Evolutionary conservation across 2,113 vertebrate genomes (phyloP), one percentile per base, ranked within the genome.

Genomic region (Lucifuga dentata): DNA sequence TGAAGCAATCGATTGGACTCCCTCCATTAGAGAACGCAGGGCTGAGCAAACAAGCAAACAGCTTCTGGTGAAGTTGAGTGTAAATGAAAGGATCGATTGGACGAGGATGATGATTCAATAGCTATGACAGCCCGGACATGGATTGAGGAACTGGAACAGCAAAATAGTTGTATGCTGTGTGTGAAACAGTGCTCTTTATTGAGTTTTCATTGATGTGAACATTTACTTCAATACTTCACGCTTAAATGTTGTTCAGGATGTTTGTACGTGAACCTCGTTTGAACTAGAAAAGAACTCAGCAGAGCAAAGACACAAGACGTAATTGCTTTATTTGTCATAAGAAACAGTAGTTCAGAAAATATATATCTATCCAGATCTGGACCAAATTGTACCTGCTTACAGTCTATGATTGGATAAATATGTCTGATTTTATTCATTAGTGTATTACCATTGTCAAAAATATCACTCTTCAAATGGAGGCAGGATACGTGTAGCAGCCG

Each of bases 21-120:
- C 10, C 44, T 52, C 7, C 23, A 26, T 45, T 11, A 33, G 26
- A 33, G 0, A 3, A 23, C 4, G 40, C 45, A 11, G 43, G 44
- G 24, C 19, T 52, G 50, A 46, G 16, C 26, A 26, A 44, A 49
- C 1, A 36, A 6, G 45, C 9, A 38, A 52, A 73, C 46, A 10
- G 17, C 35, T 35, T 26, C 38, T 0, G 1, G 24, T 10, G 63
- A 53, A 60, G 63, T 38, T 33, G 36, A 62, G 23, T 19, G 44
- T 23, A 65, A 52, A 11, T 17, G 8, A 44, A 29, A 6, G 9
- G 57, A 68, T 76, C 40, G 9, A 59, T 72, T 4, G 15, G 11
- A 21, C 48, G 3, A 24, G 23, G 16, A 20, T 12, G 33, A 50
- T 57, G 71, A 57, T 67, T 19, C 44, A 36, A 49, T 16, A 8